A percentile compares a stretch with the other conserved stretches of the same genome.
Evolutionary conservation across 1,140 invertebrate species (phyloP).

Genomic region (Musca domestica): DNA sequence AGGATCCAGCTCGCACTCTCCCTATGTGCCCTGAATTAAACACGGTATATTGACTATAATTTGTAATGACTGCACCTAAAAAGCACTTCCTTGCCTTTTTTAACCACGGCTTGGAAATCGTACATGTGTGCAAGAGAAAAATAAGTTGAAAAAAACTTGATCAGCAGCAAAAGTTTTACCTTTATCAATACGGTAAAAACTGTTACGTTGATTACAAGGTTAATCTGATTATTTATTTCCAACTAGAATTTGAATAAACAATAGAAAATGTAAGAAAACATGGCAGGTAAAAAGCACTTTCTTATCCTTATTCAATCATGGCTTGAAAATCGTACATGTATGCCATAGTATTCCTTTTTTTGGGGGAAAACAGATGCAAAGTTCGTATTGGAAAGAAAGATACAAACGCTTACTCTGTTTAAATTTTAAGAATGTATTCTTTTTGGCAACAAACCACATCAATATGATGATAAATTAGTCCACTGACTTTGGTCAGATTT

Average conservation of each 20-base stretch:
- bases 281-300: not conserved
- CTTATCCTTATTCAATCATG: slow-evolving; percentile 1
- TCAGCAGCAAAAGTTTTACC: not conserved
- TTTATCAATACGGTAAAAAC: no score
- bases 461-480: slow-evolving; percentile 37
- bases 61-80: not conserved
- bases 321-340: slow-evolving; percentile 16
- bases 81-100: no score
- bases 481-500: slow-evolving; percentile 31
- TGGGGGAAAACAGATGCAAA: slow-evolving; percentile 7
- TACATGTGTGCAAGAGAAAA: no score
- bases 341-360: not conserved
- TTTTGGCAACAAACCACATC: no score
- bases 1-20: no score
- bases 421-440: no score
- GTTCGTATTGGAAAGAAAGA: not conserved
- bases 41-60: no score
- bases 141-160: no score
- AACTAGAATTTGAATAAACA: not conserved
- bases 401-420: slow-evolving; percentile 2
- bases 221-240: no score
- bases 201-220: no score
- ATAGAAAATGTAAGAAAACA: not conserved
- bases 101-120: no score
- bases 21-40: no score